phyloP scores from a whole-genome alignment of 2,797 vertebrate genomes.

The Melanotaenia parkinsoni region DNA sequence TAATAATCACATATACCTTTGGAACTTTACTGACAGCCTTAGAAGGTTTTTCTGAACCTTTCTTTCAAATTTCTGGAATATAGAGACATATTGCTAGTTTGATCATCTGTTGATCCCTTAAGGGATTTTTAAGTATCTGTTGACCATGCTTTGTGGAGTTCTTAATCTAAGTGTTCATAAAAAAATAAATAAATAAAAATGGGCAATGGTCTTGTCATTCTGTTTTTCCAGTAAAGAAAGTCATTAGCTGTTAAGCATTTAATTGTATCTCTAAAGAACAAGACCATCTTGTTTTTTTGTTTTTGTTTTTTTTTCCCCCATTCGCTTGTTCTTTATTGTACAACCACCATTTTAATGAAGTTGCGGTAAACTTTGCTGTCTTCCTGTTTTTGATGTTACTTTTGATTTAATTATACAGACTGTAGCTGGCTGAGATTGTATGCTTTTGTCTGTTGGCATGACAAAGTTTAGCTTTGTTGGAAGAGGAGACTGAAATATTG shows the following conservation, averaged over 20 bases:
- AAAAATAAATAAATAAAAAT: too few relatives aligned
- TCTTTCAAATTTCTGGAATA: too few relatives aligned
- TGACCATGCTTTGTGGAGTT: too few relatives aligned
- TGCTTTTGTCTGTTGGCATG: not conserved
- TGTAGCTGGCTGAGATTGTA: not conserved
- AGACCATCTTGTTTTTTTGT: too few relatives aligned
- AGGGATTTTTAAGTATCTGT: not conserved
- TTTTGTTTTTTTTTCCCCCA: too few relatives aligned
- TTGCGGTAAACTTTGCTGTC: not conserved
- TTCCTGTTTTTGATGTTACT: not conserved
- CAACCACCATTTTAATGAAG: not conserved
- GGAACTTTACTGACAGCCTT: not conserved
- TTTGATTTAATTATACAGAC: conserved; percentile 2
- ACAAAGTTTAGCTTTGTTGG: too few relatives aligned
- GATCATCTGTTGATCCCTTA: not conserved
- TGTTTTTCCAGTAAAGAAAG: too few relatives aligned
- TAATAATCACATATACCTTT: conserved; percentile 52
- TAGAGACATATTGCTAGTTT: not conserved
- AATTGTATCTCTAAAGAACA: not conserved
- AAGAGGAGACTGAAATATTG: too few relatives aligned
- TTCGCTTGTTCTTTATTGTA: not conserved
- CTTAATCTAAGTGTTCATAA: not conserved
- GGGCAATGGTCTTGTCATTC: not conserved
- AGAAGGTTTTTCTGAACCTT: not conserved
- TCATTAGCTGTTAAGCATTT: not conserved